Evolutionary conservation across 2,797 vertebrate species (phyloP), one percentile per base, ranked within the genome.

Genomic region (Chromobotia macracanthus): DNA sequence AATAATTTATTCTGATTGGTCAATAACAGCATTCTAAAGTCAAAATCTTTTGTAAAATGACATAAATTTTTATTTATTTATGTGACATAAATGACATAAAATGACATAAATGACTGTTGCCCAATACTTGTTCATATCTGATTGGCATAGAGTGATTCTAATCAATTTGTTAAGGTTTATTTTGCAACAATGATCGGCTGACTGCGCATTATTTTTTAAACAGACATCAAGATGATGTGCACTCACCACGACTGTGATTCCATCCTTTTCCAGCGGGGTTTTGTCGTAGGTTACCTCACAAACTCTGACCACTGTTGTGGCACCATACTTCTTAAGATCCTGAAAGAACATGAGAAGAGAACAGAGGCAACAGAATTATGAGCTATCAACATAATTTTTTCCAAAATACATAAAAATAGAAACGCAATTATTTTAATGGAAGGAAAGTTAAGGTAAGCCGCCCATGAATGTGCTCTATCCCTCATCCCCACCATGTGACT

Each of bases 251-350:
- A 95, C 95, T 63, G 89, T 94, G 90, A 96, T 96, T 80, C 95
- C 95, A 89, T 96, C 94, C 90, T 95, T 95, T 86, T 96, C 95
- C 86, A 95, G 92, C 64, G 92, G 93, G 85, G 94, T 87, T 84
- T 94, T 95, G 84, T 96, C 94, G 0, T 96, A 96, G 80, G 95
- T 96, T 86, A 94, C 93, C 91, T 96, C 95, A 90, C 95, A 95
- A 55, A 95, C 95, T 91, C 94, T 91, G 53, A 95, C 95, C 83
- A 95, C 89, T 65, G 95, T 96, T 71, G 93, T 95, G 84, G 94
- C 95, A 8, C 94, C 94, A 0, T 95, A 96, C 80, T 95, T 95
- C 88, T 95, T 95, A 87, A 95, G 93, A 90, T 95, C 95, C 94
- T 95, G 64, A 48, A 23, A 16, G 5, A 6, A 35, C 23, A 77